A percentile compares a stretch with the other conserved stretches of the same genome.
Conservation (phyloP, 2,888 invertebrate species). For the Congeria kusceri region DNA sequence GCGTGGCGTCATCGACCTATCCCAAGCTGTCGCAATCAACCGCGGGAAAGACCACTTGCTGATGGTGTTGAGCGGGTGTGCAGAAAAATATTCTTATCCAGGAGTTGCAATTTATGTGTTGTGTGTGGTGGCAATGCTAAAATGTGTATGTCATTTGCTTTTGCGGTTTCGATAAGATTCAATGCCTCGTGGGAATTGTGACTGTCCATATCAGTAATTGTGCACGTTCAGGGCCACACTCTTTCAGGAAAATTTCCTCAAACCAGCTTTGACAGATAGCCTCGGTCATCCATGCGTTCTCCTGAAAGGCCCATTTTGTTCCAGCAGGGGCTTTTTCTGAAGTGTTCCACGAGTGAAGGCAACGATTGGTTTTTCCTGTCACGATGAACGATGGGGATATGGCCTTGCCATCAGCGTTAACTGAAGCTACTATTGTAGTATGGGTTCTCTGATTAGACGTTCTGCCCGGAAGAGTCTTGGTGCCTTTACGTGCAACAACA, state of each 20-base stretch:
- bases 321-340: conserved; percentile 15
- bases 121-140: not conserved
- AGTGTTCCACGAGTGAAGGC: conserved; percentile 16
- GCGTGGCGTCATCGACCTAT: conserved; percentile 32
- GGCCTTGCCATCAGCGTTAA: conserved; percentile 36
- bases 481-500: conserved; percentile 32
- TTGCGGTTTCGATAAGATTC: not conserved
- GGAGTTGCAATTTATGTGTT: conserved; percentile 2
- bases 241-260: not conserved
- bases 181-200: not conserved
- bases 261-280: conserved; percentile 17
- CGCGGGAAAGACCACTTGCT: conserved; percentile 50
- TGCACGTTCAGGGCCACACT: not conserved
- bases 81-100: conserved; percentile 28
- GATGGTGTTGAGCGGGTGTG: conserved; percentile 27
- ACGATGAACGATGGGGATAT: conserved; percentile 23
- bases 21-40: conserved; percentile 45
- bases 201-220: conserved; percentile 15
- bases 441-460: conserved; percentile 1
- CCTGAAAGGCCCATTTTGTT: conserved; percentile 14
- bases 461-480: conserved; percentile 27
- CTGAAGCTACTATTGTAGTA: conserved; percentile 43
- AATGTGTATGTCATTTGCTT: conserved; percentile 1
- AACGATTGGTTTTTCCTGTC: conserved; percentile 17
- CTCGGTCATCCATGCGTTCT: conserved; percentile 34